A percentile compares a stretch with the other conserved stretches of the same genome.
phyloP scores from a whole-genome alignment of 2,797 vertebrate genomes.

The Chaetophractus vellerosus region DNA sequence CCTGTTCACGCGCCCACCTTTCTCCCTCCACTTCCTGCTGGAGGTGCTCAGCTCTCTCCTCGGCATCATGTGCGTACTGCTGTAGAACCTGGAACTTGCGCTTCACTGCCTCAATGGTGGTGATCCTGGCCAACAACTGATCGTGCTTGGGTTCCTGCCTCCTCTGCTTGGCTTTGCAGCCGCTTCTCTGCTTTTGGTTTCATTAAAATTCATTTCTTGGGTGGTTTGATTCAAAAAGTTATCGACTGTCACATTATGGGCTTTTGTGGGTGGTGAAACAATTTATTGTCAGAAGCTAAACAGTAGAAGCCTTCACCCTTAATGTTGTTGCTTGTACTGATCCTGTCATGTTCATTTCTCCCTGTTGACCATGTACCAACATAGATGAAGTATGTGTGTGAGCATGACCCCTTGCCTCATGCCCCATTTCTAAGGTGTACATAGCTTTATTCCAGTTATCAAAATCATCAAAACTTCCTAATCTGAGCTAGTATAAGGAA shows the following conservation, averaged over 20 bases:
- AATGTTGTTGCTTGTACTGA: neutral
- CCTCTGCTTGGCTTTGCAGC: no score
- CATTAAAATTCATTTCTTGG: constrained; percentile 33
- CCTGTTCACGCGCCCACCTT: no score
- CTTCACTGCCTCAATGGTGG: no score
- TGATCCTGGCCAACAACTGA: no score
- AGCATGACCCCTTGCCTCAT: neutral
- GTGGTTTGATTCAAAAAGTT: constrained; percentile 16
- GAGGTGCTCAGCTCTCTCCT: no score
- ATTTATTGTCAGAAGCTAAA: constrained; percentile 11
- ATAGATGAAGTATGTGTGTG: neutral
- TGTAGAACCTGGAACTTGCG: no score
- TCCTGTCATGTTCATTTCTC: neutral
- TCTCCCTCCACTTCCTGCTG: no score
- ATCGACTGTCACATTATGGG: neutral
- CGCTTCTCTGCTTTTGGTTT: constrained; percentile 19
- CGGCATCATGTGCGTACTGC: no score
- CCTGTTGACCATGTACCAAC: neutral
- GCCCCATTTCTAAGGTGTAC: neutral
- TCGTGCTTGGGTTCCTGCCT: no score
- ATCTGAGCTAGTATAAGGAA: neutral
- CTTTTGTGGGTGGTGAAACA: neutral
- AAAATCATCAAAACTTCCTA: constrained; percentile 18
- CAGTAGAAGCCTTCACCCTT: neutral
- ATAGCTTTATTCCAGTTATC: neutral